phyloP scores from a whole-genome alignment of 2,888 invertebrate species.

The Aquatica leii region DNA sequence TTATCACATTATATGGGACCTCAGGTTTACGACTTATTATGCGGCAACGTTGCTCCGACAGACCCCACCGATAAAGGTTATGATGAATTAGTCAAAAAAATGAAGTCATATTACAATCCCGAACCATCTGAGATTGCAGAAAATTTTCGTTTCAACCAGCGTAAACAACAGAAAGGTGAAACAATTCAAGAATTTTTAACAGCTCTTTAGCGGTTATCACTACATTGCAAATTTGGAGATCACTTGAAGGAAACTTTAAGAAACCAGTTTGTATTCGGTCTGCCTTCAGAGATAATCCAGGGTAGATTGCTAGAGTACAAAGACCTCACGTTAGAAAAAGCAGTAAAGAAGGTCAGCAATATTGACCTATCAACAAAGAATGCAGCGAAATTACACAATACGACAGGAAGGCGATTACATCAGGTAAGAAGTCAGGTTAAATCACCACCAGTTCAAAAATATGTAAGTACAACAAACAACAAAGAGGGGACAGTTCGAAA shows the following conservation, averaged over 20 bases:
- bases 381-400: background rate
- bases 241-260: slow-evolving; percentile 44
- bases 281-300: too few species aligned
- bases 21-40: slow-evolving; percentile 3
- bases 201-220: slow-evolving; percentile 41
- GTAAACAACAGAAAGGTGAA: slow-evolving; percentile 43
- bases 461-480: too few species aligned
- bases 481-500: too few species aligned
- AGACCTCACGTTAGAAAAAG: too few species aligned
- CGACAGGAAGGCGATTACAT: too few species aligned
- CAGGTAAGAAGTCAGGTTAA: too few species aligned
- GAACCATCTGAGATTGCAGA: slow-evolving; percentile 40
- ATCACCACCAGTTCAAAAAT: too few species aligned
- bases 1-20: background rate
- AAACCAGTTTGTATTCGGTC: too few species aligned
- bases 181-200: slow-evolving; percentile 38
- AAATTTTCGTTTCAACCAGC: slow-evolving; percentile 34
- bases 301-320: too few species aligned
- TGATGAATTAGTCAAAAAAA: background rate
- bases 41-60: slow-evolving; percentile 35
- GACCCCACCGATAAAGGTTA: slow-evolving; percentile 8
- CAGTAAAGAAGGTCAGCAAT: background rate
- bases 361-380: background rate
- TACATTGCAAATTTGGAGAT: slow-evolving; percentile 40
- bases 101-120: slow-evolving; percentile 25